phyloP scores from a whole-genome alignment of 2,113 vertebrate species.

The Proteles cristata region DNA sequence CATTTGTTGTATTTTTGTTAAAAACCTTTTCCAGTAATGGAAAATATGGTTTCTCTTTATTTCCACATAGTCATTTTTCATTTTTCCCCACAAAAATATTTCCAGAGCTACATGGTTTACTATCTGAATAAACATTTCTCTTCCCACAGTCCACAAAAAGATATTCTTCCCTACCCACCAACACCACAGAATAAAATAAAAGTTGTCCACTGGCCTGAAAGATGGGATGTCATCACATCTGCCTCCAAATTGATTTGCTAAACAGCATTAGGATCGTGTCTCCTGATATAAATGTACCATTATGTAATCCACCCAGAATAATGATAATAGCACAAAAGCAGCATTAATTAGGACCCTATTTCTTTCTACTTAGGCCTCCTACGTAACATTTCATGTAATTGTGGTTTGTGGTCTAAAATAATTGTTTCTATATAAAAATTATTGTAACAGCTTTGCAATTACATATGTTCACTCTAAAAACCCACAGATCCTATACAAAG shows the following conservation, averaged over 20 bases:
- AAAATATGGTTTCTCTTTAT: constrained; percentile 43
- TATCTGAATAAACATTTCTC: not conserved
- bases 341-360: constrained; percentile 58
- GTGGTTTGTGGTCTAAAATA: constrained; percentile 64
- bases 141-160: not conserved
- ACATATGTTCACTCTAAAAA: constrained; percentile 23
- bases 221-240: not conserved
- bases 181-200: not conserved
- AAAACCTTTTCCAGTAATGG: constrained; percentile 9
- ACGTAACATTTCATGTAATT: constrained; percentile 58
- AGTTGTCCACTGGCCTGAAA: not conserved
- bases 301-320: constrained; percentile 51
- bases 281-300: constrained; percentile 33
- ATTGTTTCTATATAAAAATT: constrained; percentile 64
- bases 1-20: constrained; percentile 38
- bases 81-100: not conserved
- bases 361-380: constrained; percentile 62
- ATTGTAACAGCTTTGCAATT: constrained; percentile 73
- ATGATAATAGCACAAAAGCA: constrained; percentile 23
- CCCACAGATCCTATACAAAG: not conserved
- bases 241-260: not conserved
- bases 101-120: not conserved
- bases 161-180: not conserved
- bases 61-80: not conserved
- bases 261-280: not conserved